A percentile compares a stretch with the other conserved stretches of the same genome.
Conservation (phyloP, 1,140 invertebrate genomes). For the Diplogasteroides magnus region DNA sequence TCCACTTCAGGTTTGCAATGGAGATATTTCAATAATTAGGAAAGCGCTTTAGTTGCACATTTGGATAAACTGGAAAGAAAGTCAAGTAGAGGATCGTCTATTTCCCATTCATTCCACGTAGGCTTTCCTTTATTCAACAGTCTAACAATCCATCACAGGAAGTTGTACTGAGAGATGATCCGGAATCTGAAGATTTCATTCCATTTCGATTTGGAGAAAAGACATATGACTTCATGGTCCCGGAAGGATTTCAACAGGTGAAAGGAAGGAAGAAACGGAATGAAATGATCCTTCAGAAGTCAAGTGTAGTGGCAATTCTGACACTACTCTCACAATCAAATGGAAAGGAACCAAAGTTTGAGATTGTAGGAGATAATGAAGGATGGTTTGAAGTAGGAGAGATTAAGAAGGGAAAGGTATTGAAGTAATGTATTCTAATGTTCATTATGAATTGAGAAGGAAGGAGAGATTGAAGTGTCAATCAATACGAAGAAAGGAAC, state of each 20-base stretch:
- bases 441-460: background rate
- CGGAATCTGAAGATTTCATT: background rate
- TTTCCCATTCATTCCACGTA: too few species aligned
- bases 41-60: background rate
- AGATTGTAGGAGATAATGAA: conserved; percentile 9
- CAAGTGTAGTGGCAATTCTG: conserved; percentile 13
- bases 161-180: background rate
- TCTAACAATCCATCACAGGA: background rate
- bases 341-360: conserved; percentile 6
- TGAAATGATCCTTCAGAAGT: conserved; percentile 9
- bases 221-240: conserved; percentile 24
- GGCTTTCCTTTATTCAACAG: background rate
- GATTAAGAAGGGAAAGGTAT: conserved; percentile 2
- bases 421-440: conserved; percentile 3
- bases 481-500: background rate
- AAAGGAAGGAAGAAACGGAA: background rate
- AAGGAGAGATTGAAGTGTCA: background rate
- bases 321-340: conserved; percentile 5
- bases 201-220: conserved; percentile 12
- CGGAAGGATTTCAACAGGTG: conserved; percentile 14
- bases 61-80: too few species aligned
- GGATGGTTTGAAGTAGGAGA: conserved; percentile 20
- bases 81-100: too few species aligned
- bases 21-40: background rate
- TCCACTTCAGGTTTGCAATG: background rate